phyloP scores from a whole-genome alignment of 2,888 invertebrate species.

The Oligia strigilis region DNA sequence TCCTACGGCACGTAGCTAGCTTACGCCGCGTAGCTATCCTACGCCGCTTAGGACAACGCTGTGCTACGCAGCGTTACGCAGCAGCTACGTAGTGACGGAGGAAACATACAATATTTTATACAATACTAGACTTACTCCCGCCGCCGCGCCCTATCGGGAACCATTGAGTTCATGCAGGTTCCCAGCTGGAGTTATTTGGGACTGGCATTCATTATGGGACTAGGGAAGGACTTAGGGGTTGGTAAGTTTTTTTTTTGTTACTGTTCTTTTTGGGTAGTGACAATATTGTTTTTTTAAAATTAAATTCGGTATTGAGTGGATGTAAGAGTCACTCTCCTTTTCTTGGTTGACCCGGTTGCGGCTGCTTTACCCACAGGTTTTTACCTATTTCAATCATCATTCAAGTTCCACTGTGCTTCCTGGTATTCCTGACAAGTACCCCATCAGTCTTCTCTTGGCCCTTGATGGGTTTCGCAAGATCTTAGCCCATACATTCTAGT shows the following conservation, averaged over 20 bases:
- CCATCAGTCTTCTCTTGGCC: neutral
- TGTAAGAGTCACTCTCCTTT: neutral
- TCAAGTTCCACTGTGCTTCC: too few relatives aligned
- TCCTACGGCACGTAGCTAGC: too few relatives aligned
- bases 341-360: neutral
- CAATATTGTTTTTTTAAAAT: neutral
- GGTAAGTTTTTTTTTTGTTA: neutral
- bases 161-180: too few relatives aligned
- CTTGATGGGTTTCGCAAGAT: neutral
- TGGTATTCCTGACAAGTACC: too few relatives aligned
- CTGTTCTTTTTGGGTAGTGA: too few relatives aligned
- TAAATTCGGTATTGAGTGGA: neutral
- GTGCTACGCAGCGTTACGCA: neutral
- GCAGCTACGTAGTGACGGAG: neutral
- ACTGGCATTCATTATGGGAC: neutral
- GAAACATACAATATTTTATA: neutral
- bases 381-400: neutral
- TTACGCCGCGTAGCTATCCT: too few relatives aligned
- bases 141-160: too few relatives aligned
- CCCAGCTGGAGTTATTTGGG: too few relatives aligned
- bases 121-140: neutral
- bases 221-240: too few relatives aligned
- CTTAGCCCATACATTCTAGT: neutral
- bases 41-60: too few relatives aligned
- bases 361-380: neutral